Base-by-base conservation (phyloP, 2,888 invertebrate species). In the Thereva unica region DNA sequence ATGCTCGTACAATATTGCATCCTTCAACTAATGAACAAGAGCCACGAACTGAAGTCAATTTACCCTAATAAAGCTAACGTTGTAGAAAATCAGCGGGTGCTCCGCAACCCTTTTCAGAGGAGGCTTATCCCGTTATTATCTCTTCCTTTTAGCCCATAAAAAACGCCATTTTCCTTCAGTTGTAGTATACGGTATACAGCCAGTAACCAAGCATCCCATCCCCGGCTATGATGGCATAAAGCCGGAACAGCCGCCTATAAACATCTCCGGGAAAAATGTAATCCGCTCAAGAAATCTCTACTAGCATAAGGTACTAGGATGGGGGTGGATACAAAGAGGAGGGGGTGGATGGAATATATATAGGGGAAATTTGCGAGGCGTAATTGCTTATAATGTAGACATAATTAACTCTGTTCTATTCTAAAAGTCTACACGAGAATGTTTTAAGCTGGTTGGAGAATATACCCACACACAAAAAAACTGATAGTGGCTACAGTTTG, bases 341-440 rank as follows among this genome's bases (percentile, higher is more conserved):
- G 23, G 23, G 23, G 23, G 23, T 23, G 23, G 23, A 23, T 23
- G 23, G 2, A n/a, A n/a, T n/a, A 23, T 23, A 23, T 23, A 23
- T 41, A 3, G 44, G 34, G 55, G 55, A n/a, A 55, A 8, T 35
- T n/a, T 34, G 42, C 38, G 34, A 56, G 44, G 56, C 56, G 56
- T 56, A 56, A 56, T 56, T 56, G 56, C 56, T 44, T 44, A 38
- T 56, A 56, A 56, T 56, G 44, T 56, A 44, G 44, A 10, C 56
- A 35, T 56, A 56, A 56, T 56, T 56, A 56, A 56, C 38, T 56
- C 44, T 56, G n/a, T n/a, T 23, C 23, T 23, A 23, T 23, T 23
- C 23, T 23, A 23, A 23, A 23, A 23, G 23, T 23, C 23, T 23
- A 23, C 23, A 23, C 23, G 23, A 23, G 23, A 23, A 23, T 1